Evolutionary conservation across 1,140 invertebrate species (phyloP), one percentile per base, ranked within the genome.

Genomic region (Drosophila kohkoa): DNA sequence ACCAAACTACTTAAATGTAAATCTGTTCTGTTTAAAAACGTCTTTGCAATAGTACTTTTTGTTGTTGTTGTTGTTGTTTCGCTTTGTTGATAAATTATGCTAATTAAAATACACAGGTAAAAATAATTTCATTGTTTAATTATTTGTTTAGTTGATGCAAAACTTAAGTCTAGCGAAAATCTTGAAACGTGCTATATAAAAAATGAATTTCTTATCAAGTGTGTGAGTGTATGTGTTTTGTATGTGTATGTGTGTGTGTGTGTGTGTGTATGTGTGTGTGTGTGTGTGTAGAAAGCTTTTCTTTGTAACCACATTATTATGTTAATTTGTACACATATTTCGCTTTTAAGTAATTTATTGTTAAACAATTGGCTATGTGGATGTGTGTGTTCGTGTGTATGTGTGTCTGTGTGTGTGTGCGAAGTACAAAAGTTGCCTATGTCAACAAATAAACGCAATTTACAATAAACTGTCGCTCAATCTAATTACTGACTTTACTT

Each of bases 91-190:
- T 71, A 87, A 87, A 88, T 87, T 87, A 87, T 81, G 74, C 83
- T 87, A 87, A 88, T 88, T 87, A 87, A 87, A 87, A 88, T 87
- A 87, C 85, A 83, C 83, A 87, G 83, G 83, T 87, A 87, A 83
- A 88, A 87, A 88, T 88, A 87, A 87, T 88, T 87, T 87, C 83
- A 87, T 88, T 87, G 66, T 88, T 87, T 80, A 75, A 87, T 79
- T 85, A 8, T 77, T 70, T 79, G 7, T 62, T 66, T 65, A 35
- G 46, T 73, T 73, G 69, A 81, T 71, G 80, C 58, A 48, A 85
- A 86, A 86, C 79, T 67, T 87, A 87, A 88, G 43, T 55, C 82
- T 87, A 87, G 65, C 76, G 77, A 87, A 88, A 87, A 83, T 83
- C 81, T 54, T 74, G 55, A 52, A 69, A 81, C 48, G 81, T 82